Conservation (phyloP, 2,113 vertebrate genomes). For the Antechinus flavipes region DNA sequence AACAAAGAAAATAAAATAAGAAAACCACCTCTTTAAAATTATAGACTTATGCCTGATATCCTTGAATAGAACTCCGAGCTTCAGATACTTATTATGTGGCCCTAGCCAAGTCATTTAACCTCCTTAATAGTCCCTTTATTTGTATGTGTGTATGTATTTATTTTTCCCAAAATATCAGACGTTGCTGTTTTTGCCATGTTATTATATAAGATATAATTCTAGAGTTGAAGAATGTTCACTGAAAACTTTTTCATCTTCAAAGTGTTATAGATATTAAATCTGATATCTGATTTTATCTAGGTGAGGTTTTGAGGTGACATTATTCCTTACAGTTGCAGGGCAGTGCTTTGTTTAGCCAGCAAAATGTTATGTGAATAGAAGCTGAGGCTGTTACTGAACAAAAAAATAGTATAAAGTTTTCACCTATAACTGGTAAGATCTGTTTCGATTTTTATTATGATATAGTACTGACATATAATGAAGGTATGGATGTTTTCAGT, state of each 20-base stretch:
- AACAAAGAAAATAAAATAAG: too few relatives aligned
- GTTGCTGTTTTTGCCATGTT: neutral
- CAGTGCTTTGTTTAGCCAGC: neutral
- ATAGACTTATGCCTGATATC: neutral
- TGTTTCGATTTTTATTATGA: neutral
- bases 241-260: neutral
- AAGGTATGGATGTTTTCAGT: neutral
- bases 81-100: neutral
- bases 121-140: neutral
- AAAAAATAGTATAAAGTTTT: neutral
- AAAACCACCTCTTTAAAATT: neutral
- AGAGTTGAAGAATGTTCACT: neutral
- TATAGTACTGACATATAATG: neutral
- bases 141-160: neutral
- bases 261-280: neutral
- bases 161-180: neutral
- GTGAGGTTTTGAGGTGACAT: neutral
- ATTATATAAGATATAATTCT: accelerated
- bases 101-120: neutral
- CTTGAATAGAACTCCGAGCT: neutral
- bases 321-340: neutral
- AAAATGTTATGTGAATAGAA: neutral
- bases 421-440: neutral
- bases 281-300: neutral
- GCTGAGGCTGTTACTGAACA: neutral